Percentiles rank a stretch among this genome's conserved stretches.
Evolutionary conservation across 1,140 invertebrate species (phyloP).

Genomic region (Littorina saxatilis): DNA sequence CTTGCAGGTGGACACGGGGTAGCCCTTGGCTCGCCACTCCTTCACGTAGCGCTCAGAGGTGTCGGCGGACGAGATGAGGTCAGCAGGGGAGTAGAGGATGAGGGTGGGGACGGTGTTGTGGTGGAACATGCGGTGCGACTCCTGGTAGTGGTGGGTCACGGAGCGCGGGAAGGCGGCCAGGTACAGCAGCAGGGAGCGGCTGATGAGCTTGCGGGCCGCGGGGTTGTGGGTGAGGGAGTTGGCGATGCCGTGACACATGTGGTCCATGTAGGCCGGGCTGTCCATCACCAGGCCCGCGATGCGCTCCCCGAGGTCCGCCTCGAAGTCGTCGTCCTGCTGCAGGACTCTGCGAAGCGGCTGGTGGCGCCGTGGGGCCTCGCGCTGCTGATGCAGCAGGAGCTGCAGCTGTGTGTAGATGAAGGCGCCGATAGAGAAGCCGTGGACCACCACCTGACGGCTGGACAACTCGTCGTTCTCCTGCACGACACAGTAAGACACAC

Average conservation of each 20-base stretch:
- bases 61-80: slow-evolving; percentile 23
- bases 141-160: slow-evolving; percentile 31
- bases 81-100: slow-evolving; percentile 24
- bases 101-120: slow-evolving; percentile 26
- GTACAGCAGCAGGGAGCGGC: background rate
- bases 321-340: background rate
- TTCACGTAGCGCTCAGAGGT: slow-evolving; percentile 24
- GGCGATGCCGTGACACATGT: slow-evolving; percentile 33
- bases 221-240: slow-evolving; percentile 18
- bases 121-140: slow-evolving; percentile 28
- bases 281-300: slow-evolving; percentile 21
- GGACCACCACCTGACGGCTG: slow-evolving; percentile 2
- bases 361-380: too few species aligned
- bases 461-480: slow-evolving; percentile 26
- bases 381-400: background rate
- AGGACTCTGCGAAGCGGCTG: background rate
- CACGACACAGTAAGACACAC: background rate
- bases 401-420: slow-evolving; percentile 36
- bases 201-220: slow-evolving; percentile 6
- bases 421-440: slow-evolving; percentile 33
- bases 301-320: background rate
- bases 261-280: slow-evolving; percentile 36
- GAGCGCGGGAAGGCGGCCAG: slow-evolving; percentile 26
- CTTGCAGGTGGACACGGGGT: background rate
- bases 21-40: slow-evolving; percentile 20